Evolutionary conservation across 2,113 vertebrate species (phyloP).

Genomic region (Python bivittatus): DNA sequence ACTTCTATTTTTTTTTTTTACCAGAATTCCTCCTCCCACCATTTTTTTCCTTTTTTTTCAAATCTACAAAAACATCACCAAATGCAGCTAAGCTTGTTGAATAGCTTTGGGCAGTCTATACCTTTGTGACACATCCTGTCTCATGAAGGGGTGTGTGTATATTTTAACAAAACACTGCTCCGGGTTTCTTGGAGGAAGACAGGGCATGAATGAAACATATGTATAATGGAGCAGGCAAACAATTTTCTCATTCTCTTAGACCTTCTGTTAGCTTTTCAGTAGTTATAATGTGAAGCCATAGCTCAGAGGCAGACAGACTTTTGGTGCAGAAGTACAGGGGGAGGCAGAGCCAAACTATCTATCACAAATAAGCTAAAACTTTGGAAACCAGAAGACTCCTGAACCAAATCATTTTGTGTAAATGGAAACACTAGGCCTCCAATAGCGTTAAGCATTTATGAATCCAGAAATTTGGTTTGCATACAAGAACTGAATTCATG

Average conservation of each 20-base stretch:
- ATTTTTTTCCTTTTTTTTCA: neutral
- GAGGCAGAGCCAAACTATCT: neutral
- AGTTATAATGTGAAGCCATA: neutral
- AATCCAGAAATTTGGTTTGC: neutral
- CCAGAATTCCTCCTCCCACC: neutral
- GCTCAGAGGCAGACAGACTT: neutral
- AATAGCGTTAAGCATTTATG: neutral
- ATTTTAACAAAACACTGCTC: neutral
- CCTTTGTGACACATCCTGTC: neutral
- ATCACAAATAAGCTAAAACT: neutral
- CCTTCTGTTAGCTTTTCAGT: neutral
- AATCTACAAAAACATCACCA: neutral
- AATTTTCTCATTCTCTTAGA: neutral
- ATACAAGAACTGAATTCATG: neutral
- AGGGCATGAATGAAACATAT: neutral
- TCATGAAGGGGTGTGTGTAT: neutral
- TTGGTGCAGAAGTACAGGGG: neutral
- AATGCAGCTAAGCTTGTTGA: neutral
- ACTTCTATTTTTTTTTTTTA: neutral
- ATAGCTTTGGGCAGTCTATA: neutral
- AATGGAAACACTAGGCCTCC: neutral
- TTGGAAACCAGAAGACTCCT: neutral
- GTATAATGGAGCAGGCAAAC: neutral
- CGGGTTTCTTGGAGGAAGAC: neutral
- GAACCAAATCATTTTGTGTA: neutral